Base-by-base conservation (phyloP, 2,888 invertebrate species). In the Cryptocephalus primarius region DNA sequence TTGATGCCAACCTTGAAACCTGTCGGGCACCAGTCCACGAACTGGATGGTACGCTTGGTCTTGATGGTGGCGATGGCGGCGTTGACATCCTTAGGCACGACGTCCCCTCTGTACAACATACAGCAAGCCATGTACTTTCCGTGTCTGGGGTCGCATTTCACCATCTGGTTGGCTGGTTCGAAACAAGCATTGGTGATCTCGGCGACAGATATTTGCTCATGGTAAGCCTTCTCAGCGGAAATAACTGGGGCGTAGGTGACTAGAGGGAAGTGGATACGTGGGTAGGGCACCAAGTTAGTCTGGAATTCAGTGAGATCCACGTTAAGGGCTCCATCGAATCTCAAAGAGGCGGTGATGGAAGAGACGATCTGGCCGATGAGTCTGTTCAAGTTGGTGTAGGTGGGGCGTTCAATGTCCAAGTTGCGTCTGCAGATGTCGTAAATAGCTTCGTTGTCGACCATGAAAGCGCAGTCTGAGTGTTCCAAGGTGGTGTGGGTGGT, bases 51-150 rank as follows among this genome's bases (percentile, higher is more conserved):
- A 53, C 92, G 82, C 77, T 92, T 93, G 60, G 92, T 92, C 76
- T 94, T 94, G 77, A 94, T 93, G 66, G 89, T 87, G 1, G 91
- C 90, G 69, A 93, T 93, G 44, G 92, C 90, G 11, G 91, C 90
- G 68, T 92, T 92, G 39, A 93, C 92, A 67, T 93, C 93, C 75
- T 92, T 93, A 51, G 94, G 94, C 4, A 94, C 93, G 32, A 71
- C 87, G 88, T 60, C 60, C 22, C 60, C 60, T 56, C 60, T 52
- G 54, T 92, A 94, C 75, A 94, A 75, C 85, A 94, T 89, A 73
- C 93, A 93, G 69, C 92, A 92, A 12, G 93, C 93, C 93, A 93
- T 84, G 79, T 94, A 93, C 66, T 90, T 90, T 59, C 90, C 90
- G 70, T 88, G 87, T 59, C 91, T 82, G 1, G 92, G 92, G 70